These are phyloP conservation scores for Volucella zonaria DNA, from an alignment of 2,888 invertebrate species.

Conservation along the genomic window DNA sequence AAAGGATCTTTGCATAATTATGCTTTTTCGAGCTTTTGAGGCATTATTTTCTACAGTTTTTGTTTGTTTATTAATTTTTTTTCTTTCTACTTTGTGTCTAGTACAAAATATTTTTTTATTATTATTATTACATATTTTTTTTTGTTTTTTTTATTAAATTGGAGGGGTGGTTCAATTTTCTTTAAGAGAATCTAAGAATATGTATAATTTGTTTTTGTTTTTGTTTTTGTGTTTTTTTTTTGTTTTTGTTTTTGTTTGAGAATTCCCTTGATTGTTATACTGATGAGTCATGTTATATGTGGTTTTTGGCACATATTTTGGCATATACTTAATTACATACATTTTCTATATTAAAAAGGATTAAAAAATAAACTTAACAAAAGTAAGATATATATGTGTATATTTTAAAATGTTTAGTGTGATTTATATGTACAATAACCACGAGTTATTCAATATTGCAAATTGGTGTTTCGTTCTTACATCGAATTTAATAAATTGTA, in stretches of 20 bases:
- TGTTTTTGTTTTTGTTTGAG: slow-evolving; percentile 47
- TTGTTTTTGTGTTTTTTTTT: slow-evolving; percentile 15
- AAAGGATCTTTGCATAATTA: slow-evolving; percentile 36
- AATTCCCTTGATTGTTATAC: slow-evolving; percentile 71
- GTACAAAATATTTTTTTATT: slow-evolving; percentile 58
- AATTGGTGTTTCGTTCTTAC: slow-evolving; percentile 72
- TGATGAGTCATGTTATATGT: slow-evolving; percentile 73
- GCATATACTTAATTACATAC: slow-evolving; percentile 59
- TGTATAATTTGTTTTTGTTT: slow-evolving; percentile 22
- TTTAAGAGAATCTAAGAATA: slow-evolving; percentile 62
- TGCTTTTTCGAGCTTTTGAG: slow-evolving; percentile 47
- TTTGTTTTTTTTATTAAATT: slow-evolving; percentile 42
- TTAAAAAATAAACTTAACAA: slow-evolving; percentile 31
- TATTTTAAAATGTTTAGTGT: slow-evolving; percentile 47
- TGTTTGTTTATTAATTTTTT: slow-evolving; percentile 17
- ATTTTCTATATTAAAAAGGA: slow-evolving; percentile 34
- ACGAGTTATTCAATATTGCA: slow-evolving; percentile 65
- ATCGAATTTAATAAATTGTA: slow-evolving; percentile 66
- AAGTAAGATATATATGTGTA: slow-evolving; percentile 49
- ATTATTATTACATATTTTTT: no score
- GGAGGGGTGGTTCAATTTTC: slow-evolving; percentile 72
- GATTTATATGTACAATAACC: slow-evolving; percentile 68
- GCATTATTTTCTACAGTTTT: slow-evolving; percentile 43
- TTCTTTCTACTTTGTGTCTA: slow-evolving; percentile 43
- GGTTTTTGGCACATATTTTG: slow-evolving; percentile 74